Percentiles rank a stretch among this genome's conserved stretches.
Evolutionary conservation across 2,888 invertebrate genomes (phyloP).

Genomic region (Pedicia rivosa): DNA sequence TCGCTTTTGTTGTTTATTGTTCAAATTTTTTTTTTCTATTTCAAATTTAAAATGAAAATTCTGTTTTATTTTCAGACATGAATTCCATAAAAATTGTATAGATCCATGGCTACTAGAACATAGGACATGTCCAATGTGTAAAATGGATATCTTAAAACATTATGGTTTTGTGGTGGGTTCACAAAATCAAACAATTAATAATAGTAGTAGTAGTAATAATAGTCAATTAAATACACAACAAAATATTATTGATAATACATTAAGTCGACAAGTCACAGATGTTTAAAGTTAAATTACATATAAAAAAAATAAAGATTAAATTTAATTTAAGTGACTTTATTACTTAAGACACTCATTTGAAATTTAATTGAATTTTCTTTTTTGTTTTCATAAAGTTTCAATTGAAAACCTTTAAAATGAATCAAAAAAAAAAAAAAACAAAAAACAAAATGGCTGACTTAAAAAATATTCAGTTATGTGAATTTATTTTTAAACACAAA

Average conservation of each 20-base stretch:
- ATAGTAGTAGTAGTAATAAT: slow-evolving; percentile 7
- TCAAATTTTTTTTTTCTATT: slow-evolving; percentile 1
- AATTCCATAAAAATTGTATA: slow-evolving; percentile 90
- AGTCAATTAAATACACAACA: background rate
- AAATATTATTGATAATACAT: slow-evolving; percentile 9
- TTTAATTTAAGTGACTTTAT: background rate
- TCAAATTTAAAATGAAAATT: no score
- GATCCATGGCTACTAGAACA: slow-evolving; percentile 94
- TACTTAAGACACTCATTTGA: no score
- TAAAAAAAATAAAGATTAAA: background rate
- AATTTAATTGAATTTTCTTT: no score
- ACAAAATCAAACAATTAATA: slow-evolving; percentile 12
- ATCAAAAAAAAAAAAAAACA: no score
- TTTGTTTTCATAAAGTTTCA: no score
- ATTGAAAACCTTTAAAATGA: no score
- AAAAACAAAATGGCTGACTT: no score
- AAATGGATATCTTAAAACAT: slow-evolving; percentile 84
- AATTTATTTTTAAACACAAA: no score
- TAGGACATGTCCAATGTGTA: slow-evolving; percentile 93
- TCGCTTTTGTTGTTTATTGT: background rate
- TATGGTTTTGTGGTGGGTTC: slow-evolving; percentile 72
- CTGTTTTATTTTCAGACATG: slow-evolving; percentile 51
- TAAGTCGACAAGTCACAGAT: slow-evolving; percentile 29
- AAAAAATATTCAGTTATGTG: no score
- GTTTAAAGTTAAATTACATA: no score